Conservation (phyloP, 2,797 vertebrate species). For the Agapornis canus region DNA sequence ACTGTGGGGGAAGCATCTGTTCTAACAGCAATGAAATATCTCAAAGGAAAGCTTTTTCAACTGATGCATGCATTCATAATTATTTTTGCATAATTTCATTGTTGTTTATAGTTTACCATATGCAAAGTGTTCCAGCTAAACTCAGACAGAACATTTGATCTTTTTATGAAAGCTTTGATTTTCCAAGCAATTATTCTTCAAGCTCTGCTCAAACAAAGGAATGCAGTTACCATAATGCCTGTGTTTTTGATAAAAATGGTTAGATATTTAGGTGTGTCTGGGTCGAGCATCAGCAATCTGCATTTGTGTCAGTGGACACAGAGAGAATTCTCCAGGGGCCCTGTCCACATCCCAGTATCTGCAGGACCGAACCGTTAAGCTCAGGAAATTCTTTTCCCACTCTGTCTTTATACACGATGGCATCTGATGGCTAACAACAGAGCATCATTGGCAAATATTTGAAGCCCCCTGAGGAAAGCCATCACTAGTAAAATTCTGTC, state of each 20-base stretch:
- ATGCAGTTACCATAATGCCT: not conserved
- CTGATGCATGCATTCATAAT: conserved; percentile 55
- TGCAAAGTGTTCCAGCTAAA: not conserved
- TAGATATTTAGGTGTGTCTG: not conserved
- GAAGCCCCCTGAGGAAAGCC: not conserved
- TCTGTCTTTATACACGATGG: not conserved
- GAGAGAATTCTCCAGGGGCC: not conserved
- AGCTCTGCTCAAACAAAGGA: not conserved
- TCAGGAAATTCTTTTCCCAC: not conserved
- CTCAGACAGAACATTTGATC: not conserved
- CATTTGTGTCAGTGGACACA: not conserved
- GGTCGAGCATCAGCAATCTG: not conserved
- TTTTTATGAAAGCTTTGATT: not conserved
- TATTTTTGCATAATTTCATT: conserved; percentile 43
- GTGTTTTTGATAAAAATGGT: not conserved
- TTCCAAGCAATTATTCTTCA: not conserved
- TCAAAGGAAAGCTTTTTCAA: conserved; percentile 65
- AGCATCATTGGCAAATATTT: not conserved
- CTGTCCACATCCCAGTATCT: not conserved
- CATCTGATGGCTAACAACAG: not conserved
- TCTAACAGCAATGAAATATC: conserved; percentile 42
- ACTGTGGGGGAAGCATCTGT: conserved; percentile 54
- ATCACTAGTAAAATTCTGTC: not conserved
- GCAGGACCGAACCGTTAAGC: not conserved
- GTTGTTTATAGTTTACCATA: conserved; percentile 27